phyloP scores from a whole-genome alignment of 2,113 vertebrate species.

The Microtus ochrogaster region DNA sequence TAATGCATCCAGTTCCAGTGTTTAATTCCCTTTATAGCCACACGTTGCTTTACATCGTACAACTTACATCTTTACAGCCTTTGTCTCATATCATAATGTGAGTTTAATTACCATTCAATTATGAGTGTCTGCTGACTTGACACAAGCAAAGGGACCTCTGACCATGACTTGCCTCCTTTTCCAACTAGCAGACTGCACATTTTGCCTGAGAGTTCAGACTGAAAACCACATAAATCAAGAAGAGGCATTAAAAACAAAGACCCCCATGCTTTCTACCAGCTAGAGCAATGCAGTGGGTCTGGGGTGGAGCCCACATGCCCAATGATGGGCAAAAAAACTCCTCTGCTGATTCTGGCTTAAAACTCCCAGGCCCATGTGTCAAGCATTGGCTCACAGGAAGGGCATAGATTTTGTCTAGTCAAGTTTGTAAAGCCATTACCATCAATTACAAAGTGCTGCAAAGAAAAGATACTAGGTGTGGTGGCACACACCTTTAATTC shows the following conservation, averaged over 20 bases:
- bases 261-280: neutral
- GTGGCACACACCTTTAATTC: neutral
- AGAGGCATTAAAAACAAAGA: neutral
- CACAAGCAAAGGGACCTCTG: neutral
- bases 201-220: neutral
- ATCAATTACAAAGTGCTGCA: neutral
- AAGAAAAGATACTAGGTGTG: neutral
- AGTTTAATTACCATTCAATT: neutral
- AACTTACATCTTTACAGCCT: neutral
- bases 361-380: neutral
- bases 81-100: neutral
- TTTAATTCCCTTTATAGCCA: slow-evolving; percentile 21
- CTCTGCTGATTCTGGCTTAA: neutral
- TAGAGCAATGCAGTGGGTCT: neutral
- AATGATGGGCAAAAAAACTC: neutral
- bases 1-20: neutral
- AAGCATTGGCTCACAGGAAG: neutral
- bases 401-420: neutral
- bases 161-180: slow-evolving; percentile 18
- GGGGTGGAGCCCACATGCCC: neutral
- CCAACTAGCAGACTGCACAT: neutral
- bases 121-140: neutral
- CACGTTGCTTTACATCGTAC: neutral
- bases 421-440: neutral
- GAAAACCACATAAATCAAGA: neutral